Conservation (phyloP, 2,113 vertebrate genomes). For the Pitta sordida region DNA sequence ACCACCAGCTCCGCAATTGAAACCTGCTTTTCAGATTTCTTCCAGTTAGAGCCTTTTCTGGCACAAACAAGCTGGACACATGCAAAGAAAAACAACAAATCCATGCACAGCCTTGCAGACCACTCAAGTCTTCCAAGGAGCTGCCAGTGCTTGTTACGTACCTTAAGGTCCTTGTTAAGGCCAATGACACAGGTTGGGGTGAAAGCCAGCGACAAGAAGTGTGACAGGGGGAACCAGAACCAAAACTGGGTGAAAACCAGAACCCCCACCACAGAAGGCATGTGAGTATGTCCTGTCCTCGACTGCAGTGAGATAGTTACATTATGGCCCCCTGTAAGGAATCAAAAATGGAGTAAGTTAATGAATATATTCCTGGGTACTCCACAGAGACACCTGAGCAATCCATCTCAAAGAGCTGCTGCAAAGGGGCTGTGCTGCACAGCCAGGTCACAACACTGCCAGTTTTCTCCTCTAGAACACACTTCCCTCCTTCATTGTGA, state of each 20-base stretch:
- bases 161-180: slow-evolving; percentile 99
- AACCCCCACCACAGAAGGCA: slow-evolving; percentile 96
- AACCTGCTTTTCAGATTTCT: not conserved
- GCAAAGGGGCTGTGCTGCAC: not conserved
- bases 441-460: not conserved
- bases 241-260: slow-evolving; percentile 99
- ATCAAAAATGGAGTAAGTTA: not conserved
- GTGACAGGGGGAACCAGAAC: slow-evolving; percentile 99
- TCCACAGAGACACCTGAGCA: not conserved
- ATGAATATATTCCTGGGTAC: not conserved
- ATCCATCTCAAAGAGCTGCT: not conserved
- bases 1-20: not conserved
- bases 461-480: not conserved
- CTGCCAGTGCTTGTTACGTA: slow-evolving; percentile 24
- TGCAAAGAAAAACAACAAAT: not conserved
- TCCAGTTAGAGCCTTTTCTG: not conserved
- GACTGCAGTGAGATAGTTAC: slow-evolving; percentile 98
- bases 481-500: not conserved
- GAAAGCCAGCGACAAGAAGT: slow-evolving; percentile 94
- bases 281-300: slow-evolving; percentile 96
- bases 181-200: slow-evolving; percentile 98
- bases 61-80: not conserved
- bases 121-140: not conserved
- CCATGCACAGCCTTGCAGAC: not conserved
- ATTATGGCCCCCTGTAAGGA: slow-evolving; percentile 88